phyloP scores from a whole-genome alignment of 64 coral and sea anemone species.

The Hydrozoanthus tunicans region DNA sequence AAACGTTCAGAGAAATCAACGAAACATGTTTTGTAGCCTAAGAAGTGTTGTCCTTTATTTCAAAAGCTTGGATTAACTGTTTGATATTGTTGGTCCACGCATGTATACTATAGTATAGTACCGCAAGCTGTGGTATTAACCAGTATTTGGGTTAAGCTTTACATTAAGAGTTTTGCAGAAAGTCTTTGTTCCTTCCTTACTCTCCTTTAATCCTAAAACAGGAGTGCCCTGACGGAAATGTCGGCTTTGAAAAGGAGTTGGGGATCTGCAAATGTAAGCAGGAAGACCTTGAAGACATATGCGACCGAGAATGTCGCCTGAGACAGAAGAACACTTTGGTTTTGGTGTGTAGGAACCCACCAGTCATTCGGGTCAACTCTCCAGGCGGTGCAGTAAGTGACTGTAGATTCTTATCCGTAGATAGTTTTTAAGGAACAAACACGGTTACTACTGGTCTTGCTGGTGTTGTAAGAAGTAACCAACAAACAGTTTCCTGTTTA shows the following conservation, averaged over 20 bases:
- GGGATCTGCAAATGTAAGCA: constrained; percentile 88
- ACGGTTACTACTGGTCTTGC: too few relatives aligned
- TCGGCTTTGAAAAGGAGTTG: constrained; percentile 84
- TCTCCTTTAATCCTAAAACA: constrained; percentile 7
- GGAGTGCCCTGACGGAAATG: constrained; percentile 63
- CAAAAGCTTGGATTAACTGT: too few relatives aligned
- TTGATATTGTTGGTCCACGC: too few relatives aligned
- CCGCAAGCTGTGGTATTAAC: too few relatives aligned
- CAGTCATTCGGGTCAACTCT: constrained; percentile 58
- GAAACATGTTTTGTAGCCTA: too few relatives aligned
- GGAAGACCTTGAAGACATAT: constrained; percentile 76
- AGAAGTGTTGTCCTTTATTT: too few relatives aligned
- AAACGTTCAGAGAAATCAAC: too few relatives aligned
- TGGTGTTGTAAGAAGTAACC: too few relatives aligned
- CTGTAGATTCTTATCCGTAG: too few relatives aligned
- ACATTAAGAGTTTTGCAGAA: background rate
- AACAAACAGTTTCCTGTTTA: too few relatives aligned
- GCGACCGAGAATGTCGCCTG: constrained; percentile 78
- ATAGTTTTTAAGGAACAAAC: too few relatives aligned
- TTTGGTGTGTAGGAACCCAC: constrained; percentile 64
- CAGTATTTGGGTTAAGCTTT: background rate
- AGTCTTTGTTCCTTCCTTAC: background rate
- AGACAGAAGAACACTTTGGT: constrained; percentile 64
- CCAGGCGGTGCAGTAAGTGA: constrained; percentile 43
- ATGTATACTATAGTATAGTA: too few relatives aligned